Percentiles rank a stretch among this genome's conserved stretches.
Conservation (phyloP, 2,113 vertebrate species). For the Oplegnathus fasciatus region DNA sequence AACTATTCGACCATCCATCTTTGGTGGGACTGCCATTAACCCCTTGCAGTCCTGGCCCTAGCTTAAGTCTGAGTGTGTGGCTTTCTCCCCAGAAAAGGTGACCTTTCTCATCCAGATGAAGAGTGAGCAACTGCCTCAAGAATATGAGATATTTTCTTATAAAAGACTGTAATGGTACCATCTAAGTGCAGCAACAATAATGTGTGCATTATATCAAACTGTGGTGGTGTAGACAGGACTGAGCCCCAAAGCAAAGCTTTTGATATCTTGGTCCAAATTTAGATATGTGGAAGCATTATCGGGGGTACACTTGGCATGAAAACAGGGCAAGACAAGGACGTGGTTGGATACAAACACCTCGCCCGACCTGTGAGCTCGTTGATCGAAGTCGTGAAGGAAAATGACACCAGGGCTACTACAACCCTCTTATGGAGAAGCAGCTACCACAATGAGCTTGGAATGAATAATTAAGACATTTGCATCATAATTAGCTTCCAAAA, state of each 20-base stretch:
- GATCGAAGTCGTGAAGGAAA: neutral
- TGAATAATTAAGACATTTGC: slow-evolving; percentile 20
- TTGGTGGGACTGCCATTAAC: neutral
- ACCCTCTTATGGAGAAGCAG: neutral
- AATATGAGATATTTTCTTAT: neutral
- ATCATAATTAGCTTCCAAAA: neutral
- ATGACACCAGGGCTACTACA: neutral
- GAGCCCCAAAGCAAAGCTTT: neutral
- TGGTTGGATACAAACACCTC: neutral
- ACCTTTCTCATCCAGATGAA: neutral
- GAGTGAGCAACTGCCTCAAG: neutral
- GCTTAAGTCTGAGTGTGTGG: neutral
- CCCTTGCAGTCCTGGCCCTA: neutral
- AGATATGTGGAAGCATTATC: neutral
- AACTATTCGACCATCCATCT: neutral
- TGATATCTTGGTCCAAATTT: neutral
- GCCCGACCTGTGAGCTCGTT: neutral
- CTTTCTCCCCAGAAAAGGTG: neutral
- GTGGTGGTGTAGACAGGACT: neutral
- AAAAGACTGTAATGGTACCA: neutral
- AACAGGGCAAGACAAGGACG: neutral
- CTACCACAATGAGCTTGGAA: neutral
- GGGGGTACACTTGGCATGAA: neutral
- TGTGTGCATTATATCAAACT: neutral
- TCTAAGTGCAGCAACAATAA: neutral